phyloP scores from a whole-genome alignment of 2,113 vertebrate genomes.

The Macquaria australasica region DNA sequence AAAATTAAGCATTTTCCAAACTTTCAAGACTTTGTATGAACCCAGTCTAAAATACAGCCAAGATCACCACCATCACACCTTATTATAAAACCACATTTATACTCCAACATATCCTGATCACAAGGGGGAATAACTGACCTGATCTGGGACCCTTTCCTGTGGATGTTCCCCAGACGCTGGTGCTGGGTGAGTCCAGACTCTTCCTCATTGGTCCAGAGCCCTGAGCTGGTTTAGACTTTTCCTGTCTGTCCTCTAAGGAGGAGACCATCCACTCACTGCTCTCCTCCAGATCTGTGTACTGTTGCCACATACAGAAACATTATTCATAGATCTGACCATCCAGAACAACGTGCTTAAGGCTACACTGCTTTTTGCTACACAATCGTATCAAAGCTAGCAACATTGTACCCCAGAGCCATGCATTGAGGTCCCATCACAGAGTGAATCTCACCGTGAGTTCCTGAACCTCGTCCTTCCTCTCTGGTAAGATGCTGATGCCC shows the following conservation, averaged over 20 bases:
- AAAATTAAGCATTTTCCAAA: too few species aligned
- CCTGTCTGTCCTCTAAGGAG: conserved; percentile 86
- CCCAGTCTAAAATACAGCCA: not conserved
- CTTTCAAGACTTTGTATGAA: too few species aligned
- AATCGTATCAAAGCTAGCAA: not conserved
- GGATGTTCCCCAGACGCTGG: conserved; percentile 86
- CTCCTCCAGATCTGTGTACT: conserved; percentile 81
- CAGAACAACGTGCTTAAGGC: too few species aligned
- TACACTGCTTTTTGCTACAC: not conserved
- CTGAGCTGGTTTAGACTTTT: conserved; percentile 69
- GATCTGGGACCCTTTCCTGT: conserved; percentile 80
- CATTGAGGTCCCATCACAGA: not conserved
- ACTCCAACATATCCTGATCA: not conserved
- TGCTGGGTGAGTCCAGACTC: conserved; percentile 84
- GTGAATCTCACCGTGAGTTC: conserved; percentile 85
- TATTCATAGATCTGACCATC: not conserved
- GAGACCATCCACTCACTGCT: conserved; percentile 91
- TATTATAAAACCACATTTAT: not conserved
- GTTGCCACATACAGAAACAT: conserved; percentile 23
- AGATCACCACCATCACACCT: not conserved
- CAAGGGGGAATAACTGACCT: conserved; percentile 75
- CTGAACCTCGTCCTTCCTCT: conserved; percentile 84
- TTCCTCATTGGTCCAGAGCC: conserved; percentile 78
- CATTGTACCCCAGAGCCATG: not conserved
- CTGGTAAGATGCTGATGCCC: conserved; percentile 82